A percentile compares a stretch with the other conserved stretches of the same genome.
Evolutionary conservation across 2,888 invertebrate genomes (phyloP).

Genomic region (Brachyopa scutellaris): DNA sequence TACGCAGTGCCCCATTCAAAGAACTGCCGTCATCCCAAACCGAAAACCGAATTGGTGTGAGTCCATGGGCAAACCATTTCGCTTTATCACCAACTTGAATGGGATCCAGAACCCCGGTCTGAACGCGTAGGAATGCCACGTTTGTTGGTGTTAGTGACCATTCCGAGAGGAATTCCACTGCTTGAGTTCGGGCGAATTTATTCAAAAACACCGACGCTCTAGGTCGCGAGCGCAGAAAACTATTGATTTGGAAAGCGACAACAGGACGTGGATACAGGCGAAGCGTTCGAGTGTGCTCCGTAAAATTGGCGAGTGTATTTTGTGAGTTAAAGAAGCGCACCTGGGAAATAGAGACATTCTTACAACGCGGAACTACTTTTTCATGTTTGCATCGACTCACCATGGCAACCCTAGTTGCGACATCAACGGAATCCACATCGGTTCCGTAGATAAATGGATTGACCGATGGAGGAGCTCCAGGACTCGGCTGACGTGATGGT

Average conservation of each 20-base stretch:
- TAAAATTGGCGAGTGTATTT: slow-evolving; percentile 97
- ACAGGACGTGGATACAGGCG: slow-evolving; percentile 98
- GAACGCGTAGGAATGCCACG: slow-evolving; percentile 98
- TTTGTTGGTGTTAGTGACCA: slow-evolving; percentile 99
- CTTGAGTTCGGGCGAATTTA: slow-evolving; percentile 97
- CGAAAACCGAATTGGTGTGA: slow-evolving; percentile 94
- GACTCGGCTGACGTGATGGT: slow-evolving; percentile 82
- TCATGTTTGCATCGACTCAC: slow-evolving; percentile 81
- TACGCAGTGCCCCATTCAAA: slow-evolving; percentile 88
- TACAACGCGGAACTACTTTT: background rate
- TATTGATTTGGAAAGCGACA: slow-evolving; percentile 98
- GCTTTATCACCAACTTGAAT: slow-evolving; percentile 98
- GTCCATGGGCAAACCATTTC: slow-evolving; percentile 95
- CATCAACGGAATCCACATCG: slow-evolving; percentile 98
- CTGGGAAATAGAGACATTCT: slow-evolving; percentile 42
- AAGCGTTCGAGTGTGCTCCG: slow-evolving; percentile 98
- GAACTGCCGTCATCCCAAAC: slow-evolving; percentile 96
- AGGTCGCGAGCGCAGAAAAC: slow-evolving; percentile 96
- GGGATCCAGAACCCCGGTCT: slow-evolving; percentile 97
- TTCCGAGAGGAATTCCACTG: slow-evolving; percentile 99
- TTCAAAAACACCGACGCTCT: slow-evolving; percentile 93
- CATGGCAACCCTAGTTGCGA: slow-evolving; percentile 99
- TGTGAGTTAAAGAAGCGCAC: slow-evolving; percentile 97
- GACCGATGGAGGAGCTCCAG: slow-evolving; percentile 83
- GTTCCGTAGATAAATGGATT: slow-evolving; percentile 96